Evolutionary conservation across 2,888 invertebrate genomes (phyloP), one percentile per base, ranked within the genome.

Genomic region (Hirtodrosophila duncani): DNA sequence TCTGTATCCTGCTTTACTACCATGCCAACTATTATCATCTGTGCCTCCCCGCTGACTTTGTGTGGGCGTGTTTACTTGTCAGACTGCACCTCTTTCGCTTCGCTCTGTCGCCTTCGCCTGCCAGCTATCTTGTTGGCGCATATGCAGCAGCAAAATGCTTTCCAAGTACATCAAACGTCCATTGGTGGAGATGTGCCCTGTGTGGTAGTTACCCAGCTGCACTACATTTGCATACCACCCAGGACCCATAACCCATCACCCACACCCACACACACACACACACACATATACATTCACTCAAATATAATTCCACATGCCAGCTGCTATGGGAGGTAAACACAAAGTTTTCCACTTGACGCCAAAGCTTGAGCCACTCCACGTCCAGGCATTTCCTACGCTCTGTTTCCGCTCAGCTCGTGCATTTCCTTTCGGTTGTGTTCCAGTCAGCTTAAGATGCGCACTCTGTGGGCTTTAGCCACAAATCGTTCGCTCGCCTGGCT

Each of bases 151-250:
- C 56, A 48, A 72, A 64, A 65, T 55, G 60, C 42, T 75, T 65
- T 65, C n/a, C 65, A 67, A 71, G 77, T 79, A 52, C 78, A 72
- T 71, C 80, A 79, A 79, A 67, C 53, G 60, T 38, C 62, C 67
- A 67, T 75, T 62, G 62, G 65, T 60, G 67, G 41, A 37, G 49
- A 24, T 56, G 29, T 33, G 18, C 14, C 46, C 20, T 20, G 5
- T 23, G 24, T 26, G 27, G 30, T 41, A 16, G 33, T 33, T 30
- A 42, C 52, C 44, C 31, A 59, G 36, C 49, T n/a, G n/a, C 37
- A 34, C 21, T 41, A 23, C 60, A 52, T 60, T 59, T 60, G 60
- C 52, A 60, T 60, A 36, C 37, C 21, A 34, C 14, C 8, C 9
- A 10, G 3, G 16, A 18, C 16, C 16, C 26, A 27, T 14, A 11